Evolutionary conservation across 2,888 invertebrate genomes (phyloP).

Genomic region (Nemoura dubitans): DNA sequence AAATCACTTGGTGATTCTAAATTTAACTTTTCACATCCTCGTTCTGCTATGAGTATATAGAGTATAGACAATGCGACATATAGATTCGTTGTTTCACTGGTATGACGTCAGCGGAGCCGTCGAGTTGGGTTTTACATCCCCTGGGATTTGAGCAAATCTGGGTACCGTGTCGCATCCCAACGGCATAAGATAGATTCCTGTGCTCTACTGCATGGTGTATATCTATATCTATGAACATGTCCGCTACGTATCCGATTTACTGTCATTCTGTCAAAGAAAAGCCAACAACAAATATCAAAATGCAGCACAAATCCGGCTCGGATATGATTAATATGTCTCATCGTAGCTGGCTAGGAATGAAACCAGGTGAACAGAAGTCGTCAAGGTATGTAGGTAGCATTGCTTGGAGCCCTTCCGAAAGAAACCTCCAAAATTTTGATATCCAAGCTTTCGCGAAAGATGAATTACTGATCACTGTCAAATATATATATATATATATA

Average conservation of each 20-base stretch:
- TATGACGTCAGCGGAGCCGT: not conserved
- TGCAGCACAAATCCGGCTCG: not conserved
- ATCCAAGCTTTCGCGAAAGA: too few species aligned
- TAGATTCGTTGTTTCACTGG: not conserved
- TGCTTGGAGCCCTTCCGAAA: too few species aligned
- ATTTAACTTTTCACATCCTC: not conserved
- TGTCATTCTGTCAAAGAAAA: conserved; percentile 12
- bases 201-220: not conserved
- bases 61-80: not conserved
- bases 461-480: too few species aligned
- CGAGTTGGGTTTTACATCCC: conserved; percentile 7
- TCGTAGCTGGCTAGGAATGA: not conserved
- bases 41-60: not conserved
- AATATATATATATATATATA: too few species aligned
- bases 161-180: not conserved
- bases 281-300: not conserved
- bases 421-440: too few species aligned
- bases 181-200: not conserved
- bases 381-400: too few species aligned
- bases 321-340: too few species aligned
- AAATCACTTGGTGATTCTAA: not conserved
- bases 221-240: not conserved
- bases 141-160: not conserved
- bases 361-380: too few species aligned
- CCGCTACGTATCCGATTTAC: not conserved